phyloP scores from a whole-genome alignment of 2,888 invertebrate genomes.

The Agonopterix arenella region DNA sequence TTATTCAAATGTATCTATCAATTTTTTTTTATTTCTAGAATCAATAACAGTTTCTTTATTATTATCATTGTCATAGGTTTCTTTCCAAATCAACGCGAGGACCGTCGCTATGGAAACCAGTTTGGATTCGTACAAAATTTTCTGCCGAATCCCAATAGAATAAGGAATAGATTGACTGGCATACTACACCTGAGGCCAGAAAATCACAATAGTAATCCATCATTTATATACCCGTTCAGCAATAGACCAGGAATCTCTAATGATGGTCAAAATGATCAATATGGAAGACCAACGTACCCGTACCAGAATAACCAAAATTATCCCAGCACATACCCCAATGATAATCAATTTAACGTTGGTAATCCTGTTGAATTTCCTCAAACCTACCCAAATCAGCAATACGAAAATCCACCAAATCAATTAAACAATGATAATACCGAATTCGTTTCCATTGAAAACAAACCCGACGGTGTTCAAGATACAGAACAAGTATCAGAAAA shows the following conservation, averaged over 20 bases:
- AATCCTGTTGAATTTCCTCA: slow-evolving; percentile 1
- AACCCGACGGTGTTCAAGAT: too few species aligned
- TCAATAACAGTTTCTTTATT: neutral
- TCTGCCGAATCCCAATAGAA: slow-evolving; percentile 22
- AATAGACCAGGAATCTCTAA: slow-evolving; percentile 18
- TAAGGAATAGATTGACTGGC: slow-evolving; percentile 25
- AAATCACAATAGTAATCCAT: slow-evolving; percentile 16
- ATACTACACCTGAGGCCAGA: slow-evolving; percentile 24
- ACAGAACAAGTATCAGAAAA: too few species aligned
- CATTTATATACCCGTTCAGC: slow-evolving; percentile 17
- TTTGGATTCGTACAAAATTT: slow-evolving; percentile 19
- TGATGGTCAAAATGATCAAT: slow-evolving; percentile 10
- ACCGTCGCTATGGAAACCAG: slow-evolving; percentile 22
- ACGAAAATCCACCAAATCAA: neutral
- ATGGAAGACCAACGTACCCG: slow-evolving; percentile 15
- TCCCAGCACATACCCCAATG: slow-evolving; percentile 1
- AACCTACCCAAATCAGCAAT: too few species aligned
- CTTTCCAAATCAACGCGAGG: slow-evolving; percentile 31
- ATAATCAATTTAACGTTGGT: neutral
- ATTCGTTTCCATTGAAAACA: too few species aligned
- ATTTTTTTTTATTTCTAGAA: too few species aligned
- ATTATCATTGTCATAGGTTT: slow-evolving; percentile 15
- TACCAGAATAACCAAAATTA: slow-evolving; percentile 13
- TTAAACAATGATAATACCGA: too few species aligned
- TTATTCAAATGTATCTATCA: too few species aligned